phyloP scores from a whole-genome alignment of 1,140 invertebrate genomes.

The Lithobius niger region DNA sequence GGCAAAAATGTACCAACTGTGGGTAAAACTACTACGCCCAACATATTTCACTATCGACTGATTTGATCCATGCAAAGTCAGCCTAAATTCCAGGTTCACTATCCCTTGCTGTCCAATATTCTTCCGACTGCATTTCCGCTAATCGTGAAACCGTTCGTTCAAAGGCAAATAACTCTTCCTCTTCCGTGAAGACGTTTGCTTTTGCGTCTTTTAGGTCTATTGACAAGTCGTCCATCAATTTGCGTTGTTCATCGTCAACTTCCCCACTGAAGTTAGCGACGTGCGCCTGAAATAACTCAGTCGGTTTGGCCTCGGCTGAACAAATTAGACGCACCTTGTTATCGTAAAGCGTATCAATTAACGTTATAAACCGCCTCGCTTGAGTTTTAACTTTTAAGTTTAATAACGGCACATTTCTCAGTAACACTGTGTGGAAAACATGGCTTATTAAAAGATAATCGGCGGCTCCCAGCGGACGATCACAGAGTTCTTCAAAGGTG shows the following conservation, averaged over 20 bases:
- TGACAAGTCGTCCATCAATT: slow-evolving; percentile 83
- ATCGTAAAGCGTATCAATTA: slow-evolving; percentile 96
- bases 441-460: slow-evolving; percentile 87
- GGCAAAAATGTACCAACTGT: too few species aligned
- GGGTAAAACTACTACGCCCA: too few species aligned
- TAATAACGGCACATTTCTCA: slow-evolving; percentile 75
- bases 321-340: slow-evolving; percentile 67
- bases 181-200: slow-evolving; percentile 86
- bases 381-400: slow-evolving; percentile 62
- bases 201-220: slow-evolving; percentile 56
- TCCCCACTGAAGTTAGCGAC: slow-evolving; percentile 30
- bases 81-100: too few species aligned
- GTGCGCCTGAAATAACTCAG: slow-evolving; percentile 56
- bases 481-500: slow-evolving; percentile 80
- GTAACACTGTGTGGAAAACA: slow-evolving; percentile 87
- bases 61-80: too few species aligned
- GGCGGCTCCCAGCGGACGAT: slow-evolving; percentile 73
- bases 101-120: too few species aligned
- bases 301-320: slow-evolving; percentile 57
- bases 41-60: too few species aligned
- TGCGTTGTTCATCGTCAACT: slow-evolving; percentile 41
- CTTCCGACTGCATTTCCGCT: slow-evolving; percentile 85
- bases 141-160: slow-evolving; percentile 83
- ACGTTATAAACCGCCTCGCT: slow-evolving; percentile 84
- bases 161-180: slow-evolving; percentile 95